Base-by-base conservation (phyloP, 2,113 vertebrate genomes). In the Coreoperca whiteheadi region DNA sequence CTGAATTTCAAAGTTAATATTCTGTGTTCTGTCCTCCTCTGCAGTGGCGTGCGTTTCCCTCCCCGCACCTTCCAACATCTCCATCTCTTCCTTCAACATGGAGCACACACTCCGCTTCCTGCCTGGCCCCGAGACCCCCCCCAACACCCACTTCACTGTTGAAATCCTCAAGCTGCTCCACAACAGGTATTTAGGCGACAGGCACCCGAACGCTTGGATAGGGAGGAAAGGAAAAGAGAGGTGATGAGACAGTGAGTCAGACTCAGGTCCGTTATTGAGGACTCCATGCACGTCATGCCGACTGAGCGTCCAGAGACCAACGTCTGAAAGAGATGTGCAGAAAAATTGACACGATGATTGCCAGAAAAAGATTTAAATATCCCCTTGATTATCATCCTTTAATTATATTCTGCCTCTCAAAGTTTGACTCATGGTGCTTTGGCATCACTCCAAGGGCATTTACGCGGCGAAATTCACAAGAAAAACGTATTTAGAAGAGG, bases 61-160 rank as follows among this genome's bases (percentile, higher is more conserved):
- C 28, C 85, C 91, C 1, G 73, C 87, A 2, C 94, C 94, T 5
- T 25, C 74, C 87, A 91, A 85, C 1, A 77, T 95, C 32, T 86
- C 88, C 69, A 90, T 95, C 69, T 60, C 82, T 15, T 95, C 94
- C 48, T 83, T 91, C 69, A 93, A 95, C 92, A 71, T 95, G 89
- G 85, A 92, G 70, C 94, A 95, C 66, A 79, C 51, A 0, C 90
- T 95, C 30, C 83, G 74, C 28, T 95, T 94, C 89, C 81, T 67
- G 28, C 91, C 93, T 0, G 94, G 90, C 9, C 76, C 59, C 0
- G 70, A 21, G 20, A 93, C 85, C 12, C 87, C 91, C 1, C 0
- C 64, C 0, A 32, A 73, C 6, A n/a, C 85, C 11, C 77, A 0
- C 16, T 95, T 93, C 83, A 74, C 66, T 2, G 92, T 95, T 0